These are phyloP conservation scores for Caenorhabditis elegans DNA, from an alignment of 1,140 invertebrate species.

Conservation along the genomic window DNA sequence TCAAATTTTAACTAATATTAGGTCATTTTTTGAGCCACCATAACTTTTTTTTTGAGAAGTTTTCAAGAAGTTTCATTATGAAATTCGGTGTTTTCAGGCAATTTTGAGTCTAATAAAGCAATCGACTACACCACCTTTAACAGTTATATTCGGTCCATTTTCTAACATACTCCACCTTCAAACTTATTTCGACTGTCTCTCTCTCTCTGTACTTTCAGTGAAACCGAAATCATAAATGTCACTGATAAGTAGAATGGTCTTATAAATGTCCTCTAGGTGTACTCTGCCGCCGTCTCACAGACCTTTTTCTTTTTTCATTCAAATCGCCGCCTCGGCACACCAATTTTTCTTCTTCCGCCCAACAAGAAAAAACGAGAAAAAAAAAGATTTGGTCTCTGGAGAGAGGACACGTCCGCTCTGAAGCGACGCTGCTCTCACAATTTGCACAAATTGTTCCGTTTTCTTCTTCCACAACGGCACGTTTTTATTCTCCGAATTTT, in stretches of 20 bases:
- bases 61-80: too few species aligned
- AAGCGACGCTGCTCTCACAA: neutral
- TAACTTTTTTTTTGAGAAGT: too few species aligned
- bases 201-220: neutral
- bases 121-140: too few species aligned
- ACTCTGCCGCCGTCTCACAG: neutral
- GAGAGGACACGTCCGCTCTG: neutral
- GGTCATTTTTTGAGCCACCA: too few species aligned
- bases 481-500: neutral
- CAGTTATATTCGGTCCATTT: too few species aligned
- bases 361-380: neutral
- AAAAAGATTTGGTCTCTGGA: slow-evolving; percentile 7
- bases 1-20: too few species aligned
- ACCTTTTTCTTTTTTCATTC: neutral
- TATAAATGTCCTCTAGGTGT: neutral
- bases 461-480: neutral
- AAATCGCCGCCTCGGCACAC: too few species aligned
- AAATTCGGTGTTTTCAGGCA: too few species aligned
- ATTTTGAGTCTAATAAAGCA: too few species aligned
- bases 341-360: neutral
- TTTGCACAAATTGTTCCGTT: slow-evolving; percentile 16
- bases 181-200: too few species aligned
- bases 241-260: neutral
- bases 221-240: neutral
- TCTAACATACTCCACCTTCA: too few species aligned